Conservation (phyloP, 2,888 invertebrate genomes). For the Leucophora obtusa region DNA sequence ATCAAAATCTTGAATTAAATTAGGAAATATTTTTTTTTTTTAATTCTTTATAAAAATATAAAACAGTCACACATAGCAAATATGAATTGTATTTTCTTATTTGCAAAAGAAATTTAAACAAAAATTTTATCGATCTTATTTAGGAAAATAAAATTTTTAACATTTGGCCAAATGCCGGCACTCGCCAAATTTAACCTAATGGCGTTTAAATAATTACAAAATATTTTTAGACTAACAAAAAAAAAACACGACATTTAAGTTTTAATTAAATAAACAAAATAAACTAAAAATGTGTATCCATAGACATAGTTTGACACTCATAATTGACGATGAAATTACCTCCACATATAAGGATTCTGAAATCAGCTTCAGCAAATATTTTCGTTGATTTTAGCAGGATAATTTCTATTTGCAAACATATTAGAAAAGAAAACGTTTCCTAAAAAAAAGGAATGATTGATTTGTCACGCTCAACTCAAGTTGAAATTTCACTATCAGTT, state of each 20-base stretch:
- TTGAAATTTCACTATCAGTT: too few relatives aligned
- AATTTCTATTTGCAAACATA: too few relatives aligned
- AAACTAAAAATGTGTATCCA: slow-evolving; percentile 9
- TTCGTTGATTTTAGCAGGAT: too few relatives aligned
- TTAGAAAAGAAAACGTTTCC: too few relatives aligned
- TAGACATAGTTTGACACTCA: too few relatives aligned
- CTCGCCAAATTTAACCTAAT: slow-evolving; percentile 53
- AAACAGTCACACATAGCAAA: background rate
- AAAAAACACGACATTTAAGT: slow-evolving; percentile 28
- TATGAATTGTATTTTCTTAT: too few relatives aligned
- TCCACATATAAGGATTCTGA: too few relatives aligned
- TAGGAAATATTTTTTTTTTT: slow-evolving; percentile 32
- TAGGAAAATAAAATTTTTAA: background rate
- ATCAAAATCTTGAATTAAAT: background rate
- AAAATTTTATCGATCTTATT: background rate
- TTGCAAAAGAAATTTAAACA: slow-evolving; percentile 10
- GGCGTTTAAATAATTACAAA: slow-evolving; percentile 52
- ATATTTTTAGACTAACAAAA: background rate
- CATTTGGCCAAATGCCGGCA: slow-evolving; percentile 53
- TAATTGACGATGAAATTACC: too few relatives aligned
- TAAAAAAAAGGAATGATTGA: too few relatives aligned
- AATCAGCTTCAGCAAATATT: too few relatives aligned
- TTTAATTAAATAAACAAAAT: slow-evolving; percentile 4
- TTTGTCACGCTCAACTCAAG: too few relatives aligned
- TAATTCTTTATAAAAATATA: slow-evolving; percentile 27